These are phyloP conservation scores for Chrysopa pallens DNA, from an alignment of 1,140 invertebrate species.

Conservation along the genomic window DNA sequence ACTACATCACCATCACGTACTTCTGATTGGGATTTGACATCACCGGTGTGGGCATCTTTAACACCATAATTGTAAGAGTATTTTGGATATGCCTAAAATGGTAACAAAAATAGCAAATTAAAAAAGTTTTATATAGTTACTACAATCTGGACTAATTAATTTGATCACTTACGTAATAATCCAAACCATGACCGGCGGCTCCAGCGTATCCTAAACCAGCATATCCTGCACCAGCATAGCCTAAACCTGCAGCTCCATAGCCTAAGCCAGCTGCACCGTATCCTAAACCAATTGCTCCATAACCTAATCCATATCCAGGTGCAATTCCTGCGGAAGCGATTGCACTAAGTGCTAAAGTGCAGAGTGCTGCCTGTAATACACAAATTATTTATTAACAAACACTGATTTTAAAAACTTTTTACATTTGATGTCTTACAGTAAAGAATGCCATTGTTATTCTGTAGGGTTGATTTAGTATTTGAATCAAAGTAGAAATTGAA, in stretches of 20 bases:
- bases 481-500: too few species aligned
- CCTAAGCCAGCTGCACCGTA: too few species aligned
- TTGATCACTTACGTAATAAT: background rate
- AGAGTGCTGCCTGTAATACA: background rate
- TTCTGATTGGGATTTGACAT: constrained; percentile 29
- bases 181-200: background rate
- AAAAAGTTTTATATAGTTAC: too few species aligned
- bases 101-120: too few species aligned
- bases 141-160: too few species aligned
- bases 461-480: too few species aligned
- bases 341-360: background rate
- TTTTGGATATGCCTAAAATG: too few species aligned
- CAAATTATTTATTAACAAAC: background rate
- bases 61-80: too few species aligned
- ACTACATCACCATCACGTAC: constrained; percentile 30
- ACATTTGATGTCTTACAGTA: background rate
- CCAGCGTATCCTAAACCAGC: background rate
- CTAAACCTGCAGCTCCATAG: background rate
- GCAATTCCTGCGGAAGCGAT: background rate
- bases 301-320: background rate
- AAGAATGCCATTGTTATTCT: too few species aligned
- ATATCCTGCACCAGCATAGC: background rate
- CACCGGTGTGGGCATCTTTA: constrained; percentile 28
- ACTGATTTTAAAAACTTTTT: background rate
- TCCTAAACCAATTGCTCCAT: too few species aligned